These are phyloP conservation scores for Serinus canaria DNA, from an alignment of 2,113 vertebrate genomes.

Conservation along the genomic window DNA sequence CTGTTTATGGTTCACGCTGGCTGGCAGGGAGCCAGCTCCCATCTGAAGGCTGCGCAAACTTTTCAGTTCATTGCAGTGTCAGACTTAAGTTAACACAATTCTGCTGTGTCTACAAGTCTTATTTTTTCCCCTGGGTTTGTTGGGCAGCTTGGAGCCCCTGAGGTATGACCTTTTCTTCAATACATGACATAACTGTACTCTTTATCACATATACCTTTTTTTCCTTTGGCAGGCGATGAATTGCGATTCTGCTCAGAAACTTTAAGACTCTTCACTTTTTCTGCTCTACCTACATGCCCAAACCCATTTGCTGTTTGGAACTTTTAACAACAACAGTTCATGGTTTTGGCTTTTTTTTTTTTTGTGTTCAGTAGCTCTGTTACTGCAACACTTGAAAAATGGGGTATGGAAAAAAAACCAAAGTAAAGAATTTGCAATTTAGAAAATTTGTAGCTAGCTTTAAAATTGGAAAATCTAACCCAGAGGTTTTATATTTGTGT, in stretches of 20 bases:
- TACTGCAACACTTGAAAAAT: background rate
- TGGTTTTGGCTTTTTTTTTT: background rate
- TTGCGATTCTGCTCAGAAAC: background rate
- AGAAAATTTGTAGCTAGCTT: background rate
- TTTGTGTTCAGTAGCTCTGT: background rate
- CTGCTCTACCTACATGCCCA: background rate
- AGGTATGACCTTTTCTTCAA: background rate
- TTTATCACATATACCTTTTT: background rate
- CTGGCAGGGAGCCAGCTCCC: background rate
- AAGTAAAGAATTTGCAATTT: background rate
- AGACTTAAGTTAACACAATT: background rate
- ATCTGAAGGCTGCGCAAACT: background rate
- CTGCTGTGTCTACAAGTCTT: background rate
- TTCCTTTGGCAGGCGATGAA: background rate
- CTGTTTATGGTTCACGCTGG: background rate
- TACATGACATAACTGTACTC: background rate
- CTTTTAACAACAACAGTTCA: background rate
- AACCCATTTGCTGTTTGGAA: background rate
- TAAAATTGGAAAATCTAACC: background rate
- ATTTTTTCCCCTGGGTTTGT: background rate
- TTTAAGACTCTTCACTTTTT: background rate
- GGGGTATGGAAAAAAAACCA: background rate
- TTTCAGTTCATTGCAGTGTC: background rate
- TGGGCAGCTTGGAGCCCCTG: background rate
- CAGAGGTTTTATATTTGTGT: background rate